A percentile compares a stretch with the other conserved stretches of the same genome.
phyloP scores from a whole-genome alignment of 2,888 invertebrate genomes.

The Troglohyphantes excavatus region DNA sequence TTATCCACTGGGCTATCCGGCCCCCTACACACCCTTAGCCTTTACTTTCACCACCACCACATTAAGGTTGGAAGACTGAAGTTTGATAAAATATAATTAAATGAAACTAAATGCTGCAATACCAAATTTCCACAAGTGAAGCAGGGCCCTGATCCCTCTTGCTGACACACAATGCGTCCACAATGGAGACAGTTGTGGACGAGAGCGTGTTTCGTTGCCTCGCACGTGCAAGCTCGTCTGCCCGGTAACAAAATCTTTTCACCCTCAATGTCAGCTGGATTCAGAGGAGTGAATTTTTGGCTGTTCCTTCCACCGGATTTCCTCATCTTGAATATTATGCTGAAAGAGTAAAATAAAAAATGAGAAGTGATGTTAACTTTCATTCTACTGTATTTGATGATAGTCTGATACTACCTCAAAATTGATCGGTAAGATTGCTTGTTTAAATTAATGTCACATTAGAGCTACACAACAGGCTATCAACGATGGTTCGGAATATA shows the following conservation, averaged over 20 bases:
- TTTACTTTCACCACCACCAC: no score
- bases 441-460: no score
- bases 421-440: no score
- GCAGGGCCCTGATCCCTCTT: slow-evolving; percentile 98
- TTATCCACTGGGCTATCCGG: no score
- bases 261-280: slow-evolving; percentile 20
- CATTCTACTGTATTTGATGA: no score
- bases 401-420: no score
- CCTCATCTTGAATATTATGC: neutral
- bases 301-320: slow-evolving; percentile 46
- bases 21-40: no score
- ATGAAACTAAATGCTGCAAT: slow-evolving; percentile 52
- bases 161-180: slow-evolving; percentile 96
- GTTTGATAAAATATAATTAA: no score
- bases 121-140: slow-evolving; percentile 94
- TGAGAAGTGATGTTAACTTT: no score
- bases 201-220: slow-evolving; percentile 93
- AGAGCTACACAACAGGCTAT: no score
- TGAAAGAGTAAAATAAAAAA: neutral
- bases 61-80: no score
- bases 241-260: slow-evolving; percentile 84
- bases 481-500: no score
- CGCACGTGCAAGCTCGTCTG: slow-evolving; percentile 94
- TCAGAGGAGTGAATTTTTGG: slow-evolving; percentile 43
- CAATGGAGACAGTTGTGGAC: slow-evolving; percentile 96